A percentile compares a stretch with the other conserved stretches of the same genome.
phyloP scores from a whole-genome alignment of 2,888 invertebrate genomes.

The Oscheius sp. region DNA sequence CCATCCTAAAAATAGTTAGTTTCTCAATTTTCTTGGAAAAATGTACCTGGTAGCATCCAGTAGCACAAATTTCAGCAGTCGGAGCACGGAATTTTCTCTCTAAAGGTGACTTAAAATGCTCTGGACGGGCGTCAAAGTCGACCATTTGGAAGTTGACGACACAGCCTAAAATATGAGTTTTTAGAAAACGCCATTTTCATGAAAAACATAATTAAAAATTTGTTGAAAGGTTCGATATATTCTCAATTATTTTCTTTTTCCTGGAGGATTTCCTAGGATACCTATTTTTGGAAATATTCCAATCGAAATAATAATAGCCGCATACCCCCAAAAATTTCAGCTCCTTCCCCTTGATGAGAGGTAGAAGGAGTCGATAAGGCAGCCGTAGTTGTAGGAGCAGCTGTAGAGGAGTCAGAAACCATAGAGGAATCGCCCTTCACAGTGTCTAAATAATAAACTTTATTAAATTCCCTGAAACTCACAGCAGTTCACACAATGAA shows the following conservation, averaged over 20 bases:
- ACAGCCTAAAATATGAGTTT: no score
- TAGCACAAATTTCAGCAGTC: conserved; percentile 57
- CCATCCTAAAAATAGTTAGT: conserved; percentile 49
- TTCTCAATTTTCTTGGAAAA: not conserved
- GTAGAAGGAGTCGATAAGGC: not conserved
- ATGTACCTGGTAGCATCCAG: conserved; percentile 56
- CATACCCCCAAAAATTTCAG: no score
- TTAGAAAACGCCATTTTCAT: no score
- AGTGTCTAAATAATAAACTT: conserved; percentile 8
- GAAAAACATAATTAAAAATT: no score
- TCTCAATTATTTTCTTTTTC: no score
- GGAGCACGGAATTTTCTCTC: conserved; percentile 46
- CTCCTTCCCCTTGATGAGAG: no score
- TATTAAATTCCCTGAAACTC: conserved; percentile 5
- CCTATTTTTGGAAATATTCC: no score
- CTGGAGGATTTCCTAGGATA: no score
- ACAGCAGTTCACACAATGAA: conserved; percentile 65
- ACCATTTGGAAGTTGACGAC: conserved; percentile 61
- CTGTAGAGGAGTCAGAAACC: not conserved
- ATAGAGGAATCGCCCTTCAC: conserved; percentile 5
- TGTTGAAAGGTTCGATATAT: no score
- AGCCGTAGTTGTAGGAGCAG: not conserved
- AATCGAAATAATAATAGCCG: no score
- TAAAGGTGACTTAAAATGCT: conserved; percentile 53
- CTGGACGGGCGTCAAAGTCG: conserved; percentile 42